Base-by-base conservation (phyloP, 1,140 invertebrate species). In the Euwallacea similis region DNA sequence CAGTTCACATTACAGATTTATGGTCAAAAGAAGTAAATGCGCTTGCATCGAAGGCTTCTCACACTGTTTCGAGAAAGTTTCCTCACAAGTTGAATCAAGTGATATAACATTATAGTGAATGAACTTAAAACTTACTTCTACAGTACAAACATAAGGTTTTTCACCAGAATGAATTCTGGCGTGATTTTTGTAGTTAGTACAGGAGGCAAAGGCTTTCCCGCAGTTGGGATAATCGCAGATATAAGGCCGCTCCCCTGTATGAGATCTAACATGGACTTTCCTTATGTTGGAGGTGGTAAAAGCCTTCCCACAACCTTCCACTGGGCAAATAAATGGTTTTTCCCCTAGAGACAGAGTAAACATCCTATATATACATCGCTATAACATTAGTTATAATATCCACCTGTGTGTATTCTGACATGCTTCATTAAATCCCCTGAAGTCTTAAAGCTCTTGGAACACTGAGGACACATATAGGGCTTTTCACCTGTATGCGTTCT, bases 281-380 rank as follows among this genome's bases (percentile, higher is more conserved):
- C 89, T 82, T 47, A 90, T 90, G 76, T 91, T 90, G n/a, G 88
- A 90, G 7, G 89, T 91, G 0, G 89, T 90, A 76, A 91, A 92
- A 2, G 88, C 87, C 74, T 88, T 83, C 21, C 86, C 86, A 80
- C 90, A 92, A 21, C 87, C 87, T 59, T 85, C 85, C 56, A 85
- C 81, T 0, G 85, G 86, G 82, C 90, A 91, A 69, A 85, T 82
- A 76, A 91, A 91, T 9, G 90, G 90, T 61, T 88, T 82, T 78
- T 91, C 89, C 0, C 75, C 73, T 71, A 74, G 50, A 76, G 73
- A 63, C 8, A 50, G 13, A 33, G 21, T 33, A 33, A 33, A 33
- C 21, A 33, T 33, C 4, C 21, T 4, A 33, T 33, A 33, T 33
- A 33, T 4, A 33, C 21, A 33, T 33, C 21, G 4, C 4, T 33